A percentile compares a stretch with the other conserved stretches of the same genome.
Conservation (phyloP, 2,797 vertebrate species). For the Thamnophis elegans region DNA sequence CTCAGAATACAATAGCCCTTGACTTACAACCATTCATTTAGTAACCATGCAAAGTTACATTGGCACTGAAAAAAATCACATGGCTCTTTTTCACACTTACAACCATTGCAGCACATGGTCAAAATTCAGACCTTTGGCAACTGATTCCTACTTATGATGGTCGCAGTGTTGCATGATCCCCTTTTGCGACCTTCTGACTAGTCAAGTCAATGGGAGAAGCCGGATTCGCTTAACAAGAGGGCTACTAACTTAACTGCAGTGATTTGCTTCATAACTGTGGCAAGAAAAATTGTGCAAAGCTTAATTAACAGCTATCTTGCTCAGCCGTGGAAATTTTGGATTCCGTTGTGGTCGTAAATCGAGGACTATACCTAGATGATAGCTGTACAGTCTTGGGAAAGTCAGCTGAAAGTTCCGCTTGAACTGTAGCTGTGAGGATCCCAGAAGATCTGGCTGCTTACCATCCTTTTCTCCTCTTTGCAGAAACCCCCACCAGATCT, state of each 20-base stretch:
- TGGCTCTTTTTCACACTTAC: not conserved
- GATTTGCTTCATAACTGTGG: too few relatives aligned
- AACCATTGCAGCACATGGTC: not conserved
- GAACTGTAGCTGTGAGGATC: not conserved
- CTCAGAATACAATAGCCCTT: not conserved
- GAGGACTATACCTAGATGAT: not conserved
- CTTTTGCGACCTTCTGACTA: not conserved
- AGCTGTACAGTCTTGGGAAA: not conserved
- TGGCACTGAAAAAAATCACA: not conserved
- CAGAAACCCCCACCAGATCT: constrained; percentile 66
- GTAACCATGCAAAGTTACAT: not conserved
- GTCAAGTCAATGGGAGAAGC: not conserved
- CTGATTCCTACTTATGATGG: too few relatives aligned
- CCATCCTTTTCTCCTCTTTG: accelerated
- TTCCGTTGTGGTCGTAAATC: not conserved
- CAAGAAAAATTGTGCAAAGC: not conserved
- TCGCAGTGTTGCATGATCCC: too few relatives aligned
- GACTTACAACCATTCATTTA: not conserved
- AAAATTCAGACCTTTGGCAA: not conserved
- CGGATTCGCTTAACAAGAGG: not conserved
- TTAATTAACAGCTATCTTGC: not conserved
- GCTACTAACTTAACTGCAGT: too few relatives aligned
- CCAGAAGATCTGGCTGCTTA: too few relatives aligned
- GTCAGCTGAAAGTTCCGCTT: not conserved
- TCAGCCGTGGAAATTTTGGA: not conserved